phyloP scores from a whole-genome alignment of 2,888 invertebrate species.

The Acanthosepion lycidas region DNA sequence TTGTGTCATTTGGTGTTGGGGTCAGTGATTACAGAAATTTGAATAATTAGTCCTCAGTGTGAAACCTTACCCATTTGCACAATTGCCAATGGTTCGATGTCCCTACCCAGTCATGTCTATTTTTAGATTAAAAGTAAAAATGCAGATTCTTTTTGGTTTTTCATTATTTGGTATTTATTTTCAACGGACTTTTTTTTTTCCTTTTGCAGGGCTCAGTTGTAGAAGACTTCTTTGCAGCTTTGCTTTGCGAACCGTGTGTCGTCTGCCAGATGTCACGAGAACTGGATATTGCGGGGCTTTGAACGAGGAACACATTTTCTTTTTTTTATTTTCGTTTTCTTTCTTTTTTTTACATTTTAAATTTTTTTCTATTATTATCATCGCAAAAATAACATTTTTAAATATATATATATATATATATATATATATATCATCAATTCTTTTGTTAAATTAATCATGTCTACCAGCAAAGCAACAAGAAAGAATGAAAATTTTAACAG shows the following conservation, averaged over 20 bases:
- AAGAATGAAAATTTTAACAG: too few relatives aligned
- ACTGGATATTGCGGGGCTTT: conserved; percentile 64
- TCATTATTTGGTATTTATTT: neutral
- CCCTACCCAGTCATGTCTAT: too few relatives aligned
- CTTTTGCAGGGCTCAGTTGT: conserved; percentile 65
- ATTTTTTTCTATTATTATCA: neutral
- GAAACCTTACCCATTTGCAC: too few relatives aligned
- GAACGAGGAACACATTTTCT: neutral
- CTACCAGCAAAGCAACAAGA: neutral
- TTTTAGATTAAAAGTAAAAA: too few relatives aligned
- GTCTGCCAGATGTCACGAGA: conserved; percentile 67
- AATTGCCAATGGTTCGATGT: too few relatives aligned
- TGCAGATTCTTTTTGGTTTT: conserved; percentile 37
- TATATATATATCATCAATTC: neutral
- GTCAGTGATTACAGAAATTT: too few relatives aligned
- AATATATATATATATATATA: too few relatives aligned
- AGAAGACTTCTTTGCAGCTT: conserved; percentile 61
- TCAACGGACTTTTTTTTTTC: neutral
- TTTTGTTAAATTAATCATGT: neutral
- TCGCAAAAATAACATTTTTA: neutral
- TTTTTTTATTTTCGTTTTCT: neutral
- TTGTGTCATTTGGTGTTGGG: too few relatives aligned
- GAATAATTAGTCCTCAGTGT: too few relatives aligned
- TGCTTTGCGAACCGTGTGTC: conserved; percentile 68
- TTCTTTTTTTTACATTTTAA: neutral